These are phyloP conservation scores for Eupithecia abbreviata DNA, from an alignment of 2,888 invertebrate genomes.

Conservation along the genomic window DNA sequence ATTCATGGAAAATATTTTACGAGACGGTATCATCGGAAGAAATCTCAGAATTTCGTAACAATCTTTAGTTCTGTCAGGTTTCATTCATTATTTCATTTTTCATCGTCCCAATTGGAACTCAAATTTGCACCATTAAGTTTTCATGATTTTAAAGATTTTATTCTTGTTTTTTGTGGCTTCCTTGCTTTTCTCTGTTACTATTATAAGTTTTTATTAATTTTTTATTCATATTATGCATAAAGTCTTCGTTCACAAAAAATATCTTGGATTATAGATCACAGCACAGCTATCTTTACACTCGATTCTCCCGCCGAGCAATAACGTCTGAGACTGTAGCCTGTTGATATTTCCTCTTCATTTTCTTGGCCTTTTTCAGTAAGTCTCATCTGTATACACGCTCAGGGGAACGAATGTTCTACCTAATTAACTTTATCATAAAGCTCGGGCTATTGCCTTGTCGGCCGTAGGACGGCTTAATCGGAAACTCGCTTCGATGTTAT, in stretches of 20 bases:
- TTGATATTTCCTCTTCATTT: slow-evolving; percentile 58
- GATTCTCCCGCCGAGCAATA: slow-evolving; percentile 35
- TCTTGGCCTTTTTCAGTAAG: slow-evolving; percentile 59
- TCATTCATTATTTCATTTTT: neutral
- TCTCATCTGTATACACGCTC: slow-evolving; percentile 75
- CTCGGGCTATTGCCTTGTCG: slow-evolving; percentile 74
- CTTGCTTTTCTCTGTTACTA: neutral
- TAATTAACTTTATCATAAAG: slow-evolving; percentile 82
- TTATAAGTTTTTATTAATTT: neutral
- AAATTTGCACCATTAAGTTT: too few species aligned
- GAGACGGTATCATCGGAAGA: neutral
- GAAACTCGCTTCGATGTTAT: slow-evolving; percentile 63
- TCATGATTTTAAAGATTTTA: neutral
- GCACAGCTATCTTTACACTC: slow-evolving; percentile 39
- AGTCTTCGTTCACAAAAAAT: neutral
- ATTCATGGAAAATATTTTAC: neutral
- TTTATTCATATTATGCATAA: neutral
- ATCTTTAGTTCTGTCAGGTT: neutral
- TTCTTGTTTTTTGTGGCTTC: neutral
- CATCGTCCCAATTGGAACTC: neutral
- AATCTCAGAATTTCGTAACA: neutral
- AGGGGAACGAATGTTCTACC: slow-evolving; percentile 78
- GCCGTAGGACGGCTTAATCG: slow-evolving; percentile 66
- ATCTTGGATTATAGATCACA: neutral
- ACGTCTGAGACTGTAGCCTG: slow-evolving; percentile 41